Percentiles rank a stretch among this genome's conserved stretches.
phyloP scores from a whole-genome alignment of 2,797 vertebrate genomes.

The Danio aesculapii region DNA sequence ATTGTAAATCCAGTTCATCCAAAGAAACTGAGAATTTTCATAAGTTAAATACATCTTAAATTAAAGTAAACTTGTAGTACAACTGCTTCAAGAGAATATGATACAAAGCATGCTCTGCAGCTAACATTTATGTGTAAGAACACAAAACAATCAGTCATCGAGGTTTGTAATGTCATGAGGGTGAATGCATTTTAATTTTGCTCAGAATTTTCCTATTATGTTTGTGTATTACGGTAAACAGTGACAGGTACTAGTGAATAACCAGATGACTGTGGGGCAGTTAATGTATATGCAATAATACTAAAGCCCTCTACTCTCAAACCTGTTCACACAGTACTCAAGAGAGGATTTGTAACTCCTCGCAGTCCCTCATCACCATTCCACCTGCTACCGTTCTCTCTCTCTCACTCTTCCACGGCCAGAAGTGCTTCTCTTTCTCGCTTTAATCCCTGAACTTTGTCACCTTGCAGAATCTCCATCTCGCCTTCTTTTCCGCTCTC shows the following conservation, averaged over 20 bases:
- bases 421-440: constrained; percentile 16
- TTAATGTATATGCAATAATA: constrained; percentile 24
- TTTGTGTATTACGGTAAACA: not conserved
- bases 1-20: no score
- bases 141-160: not conserved
- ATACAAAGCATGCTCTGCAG: no score
- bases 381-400: constrained; percentile 29
- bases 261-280: not conserved
- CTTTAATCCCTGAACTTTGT: constrained; percentile 54
- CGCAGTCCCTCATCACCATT: constrained; percentile 13
- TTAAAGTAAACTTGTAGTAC: no score
- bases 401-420: not conserved
- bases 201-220: not conserved
- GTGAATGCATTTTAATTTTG: not conserved
- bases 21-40: no score
- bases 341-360: constrained; percentile 31
- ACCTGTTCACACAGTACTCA: constrained; percentile 15
- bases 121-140: no score
- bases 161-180: not conserved
- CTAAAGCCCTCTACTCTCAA: constrained; percentile 30
- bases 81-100: no score
- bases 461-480: constrained; percentile 45
- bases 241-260: not conserved
- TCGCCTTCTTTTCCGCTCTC: not conserved
- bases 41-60: no score